Evolutionary conservation across 2,797 vertebrate species (phyloP), one percentile per base, ranked within the genome.

Genomic region (Somateria mollissima): DNA sequence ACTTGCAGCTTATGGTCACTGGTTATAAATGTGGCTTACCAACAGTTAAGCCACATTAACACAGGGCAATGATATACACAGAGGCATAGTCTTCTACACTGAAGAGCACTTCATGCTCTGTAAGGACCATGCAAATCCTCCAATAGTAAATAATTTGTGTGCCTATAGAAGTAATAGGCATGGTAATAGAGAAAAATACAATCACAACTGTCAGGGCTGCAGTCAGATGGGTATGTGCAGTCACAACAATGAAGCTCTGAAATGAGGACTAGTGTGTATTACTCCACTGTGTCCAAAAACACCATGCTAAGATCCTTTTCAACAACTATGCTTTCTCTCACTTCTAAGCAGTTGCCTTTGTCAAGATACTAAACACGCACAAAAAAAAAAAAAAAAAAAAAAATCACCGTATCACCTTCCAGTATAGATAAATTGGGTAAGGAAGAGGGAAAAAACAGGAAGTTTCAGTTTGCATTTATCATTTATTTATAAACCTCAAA

Each of bases 401-500:
- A 41, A 83, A 58, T n/a, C 16, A 62, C 34, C 25, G 6, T 3
- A 53, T n/a, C 70, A 60, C 51, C 60, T 82, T 92, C 53, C 81
- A 84, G 51, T 19, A 73, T 2, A 81, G 20, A 86, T 54, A 86
- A 78, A 94, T 81, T 76, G 66, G 45, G 43, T 66, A 73, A 73
- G 32, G 47, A 86, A 91, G 20, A 76, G 15, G 15, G 45, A 80
- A 84, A 58, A 91, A 84, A n/a, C 3, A 76, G 15, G 13, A 87
- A 22, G 43, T 82, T 90, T 89, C 17, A 49, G 16, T 64, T 94
- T 88, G 37, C 53, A 34, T 58, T 88, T 78, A 71, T 84, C 13
- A 86, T 56, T 92, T 88, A 92, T 88, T 89, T 78, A 86, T 70
- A 94, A 84, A 76, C 20, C 32, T 60, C 5, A 13, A 81, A 76